Percentiles rank a stretch among this genome's conserved stretches.
Conservation (phyloP, 2,888 invertebrate species). For the Abrostola tripartita region DNA sequence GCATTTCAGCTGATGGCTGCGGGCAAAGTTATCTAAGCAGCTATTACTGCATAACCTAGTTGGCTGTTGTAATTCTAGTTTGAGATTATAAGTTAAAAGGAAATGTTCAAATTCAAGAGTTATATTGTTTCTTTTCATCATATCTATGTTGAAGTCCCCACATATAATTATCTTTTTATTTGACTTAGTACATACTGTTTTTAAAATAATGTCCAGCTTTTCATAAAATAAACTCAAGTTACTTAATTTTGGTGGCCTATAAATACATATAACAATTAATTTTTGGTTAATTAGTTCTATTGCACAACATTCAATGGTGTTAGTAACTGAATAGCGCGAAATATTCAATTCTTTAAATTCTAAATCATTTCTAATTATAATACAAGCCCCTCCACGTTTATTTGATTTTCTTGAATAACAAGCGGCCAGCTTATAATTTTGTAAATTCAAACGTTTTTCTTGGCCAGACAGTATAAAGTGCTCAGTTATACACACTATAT, state of each 20-base stretch:
- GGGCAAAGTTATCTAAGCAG: slow-evolving; percentile 6
- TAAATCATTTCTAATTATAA: background rate
- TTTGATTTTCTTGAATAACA: slow-evolving; percentile 1
- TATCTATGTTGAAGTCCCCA: slow-evolving; percentile 4
- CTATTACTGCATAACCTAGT: slow-evolving; percentile 4
- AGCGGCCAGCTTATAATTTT: slow-evolving; percentile 1
- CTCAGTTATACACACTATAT: background rate
- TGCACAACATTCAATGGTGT: slow-evolving; percentile 1
- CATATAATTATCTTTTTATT: background rate
- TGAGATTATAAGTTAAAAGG: background rate
- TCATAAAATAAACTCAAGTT: slow-evolving; percentile 4
- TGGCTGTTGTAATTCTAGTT: background rate
- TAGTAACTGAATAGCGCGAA: background rate
- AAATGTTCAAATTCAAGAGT: slow-evolving; percentile 4
- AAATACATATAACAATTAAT: slow-evolving; percentile 5
- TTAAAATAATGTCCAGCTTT: background rate
- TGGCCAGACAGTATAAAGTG: background rate
- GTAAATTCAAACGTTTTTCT: background rate
- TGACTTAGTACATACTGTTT: background rate
- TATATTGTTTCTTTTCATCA: background rate
- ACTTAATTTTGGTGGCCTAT: background rate
- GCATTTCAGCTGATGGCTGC: background rate
- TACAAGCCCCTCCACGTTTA: slow-evolving; percentile 8
- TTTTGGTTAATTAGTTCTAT: background rate
- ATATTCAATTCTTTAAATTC: background rate